Base-by-base conservation (phyloP, 2,113 vertebrate genomes). In the Potamarius usumacintae region DNA sequence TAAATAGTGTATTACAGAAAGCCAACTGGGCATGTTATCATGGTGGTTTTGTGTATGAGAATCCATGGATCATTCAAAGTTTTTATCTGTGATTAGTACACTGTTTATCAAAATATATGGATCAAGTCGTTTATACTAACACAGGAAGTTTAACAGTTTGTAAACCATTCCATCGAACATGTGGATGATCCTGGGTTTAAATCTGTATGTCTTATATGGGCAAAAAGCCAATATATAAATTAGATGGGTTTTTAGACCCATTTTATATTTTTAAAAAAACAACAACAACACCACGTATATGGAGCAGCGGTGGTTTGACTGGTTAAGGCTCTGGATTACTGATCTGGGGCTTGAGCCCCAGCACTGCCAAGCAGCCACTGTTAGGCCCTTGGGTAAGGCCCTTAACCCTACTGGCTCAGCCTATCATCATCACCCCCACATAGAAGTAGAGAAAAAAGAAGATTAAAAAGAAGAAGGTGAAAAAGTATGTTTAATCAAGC, bases 11-110 rank as follows among this genome's bases (percentile, higher is more conserved):
- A 78, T 79, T 18, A 62, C 57, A 77, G n/a, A 74, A 63, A 79
- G 71, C n/a, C 48, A 85, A 57, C 57, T 78, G 62, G 27, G 11
- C 52, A 85, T 55, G 5, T 67, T 63, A 81, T 82, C n/a, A 71
- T 77, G 18, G 25, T 71, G 60, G 83, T 48, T 82, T 81, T 69
- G 11, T 50, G 52, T 11, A 76, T 76, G 18, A n/a, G 27, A 65
- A 67, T 15, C 18, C 18, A 84, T 55, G 25, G 5, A 58, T 58
- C 5, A n/a, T 74, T 72, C 9, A 72, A 72, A 9, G 6, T 42
- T 18, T 72, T 72, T 25, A 25, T 17, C 55, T 79, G 5, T 78
- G 11, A 77, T 77, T n/a, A 52, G 50, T 25, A 25, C 20, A 8
- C 8, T 22, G 48, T 14, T 78, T 6, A 71, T 14, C 6, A 79